Conservation (phyloP, 2,888 invertebrate species). For the Trichopoda pennipes region DNA sequence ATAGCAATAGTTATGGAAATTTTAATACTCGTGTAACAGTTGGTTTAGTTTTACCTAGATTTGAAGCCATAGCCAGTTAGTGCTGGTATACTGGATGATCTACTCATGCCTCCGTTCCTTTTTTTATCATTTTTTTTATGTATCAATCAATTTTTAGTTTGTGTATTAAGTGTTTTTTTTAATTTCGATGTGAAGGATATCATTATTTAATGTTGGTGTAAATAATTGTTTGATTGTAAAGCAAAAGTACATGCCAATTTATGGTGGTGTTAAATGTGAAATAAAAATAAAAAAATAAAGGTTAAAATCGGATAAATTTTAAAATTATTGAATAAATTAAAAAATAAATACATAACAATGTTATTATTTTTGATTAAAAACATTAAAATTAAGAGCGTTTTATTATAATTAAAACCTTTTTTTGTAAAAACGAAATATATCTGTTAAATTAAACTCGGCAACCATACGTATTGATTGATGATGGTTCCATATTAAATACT, state of each 20-base stretch:
- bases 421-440: no score
- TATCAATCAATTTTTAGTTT: slow-evolving; percentile 61
- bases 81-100: slow-evolving; percentile 95
- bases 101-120: slow-evolving; percentile 89
- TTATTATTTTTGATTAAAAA: no score
- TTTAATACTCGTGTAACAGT: neutral
- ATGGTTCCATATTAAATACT: no score
- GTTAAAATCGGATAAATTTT: slow-evolving; percentile 49
- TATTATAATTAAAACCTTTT: no score
- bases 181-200: slow-evolving; percentile 50
- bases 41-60: slow-evolving; percentile 78
- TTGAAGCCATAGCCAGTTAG: slow-evolving; percentile 82
- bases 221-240: slow-evolving; percentile 56
- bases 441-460: no score
- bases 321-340: neutral
- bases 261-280: slow-evolving; percentile 62
- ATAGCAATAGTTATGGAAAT: neutral
- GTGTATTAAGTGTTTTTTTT: slow-evolving; percentile 39
- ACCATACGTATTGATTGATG: no score
- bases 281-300: slow-evolving; percentile 60
- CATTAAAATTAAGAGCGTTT: no score
- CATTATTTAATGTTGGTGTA: slow-evolving; percentile 68
- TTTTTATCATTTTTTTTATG: slow-evolving; percentile 67
- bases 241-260: slow-evolving; percentile 67
- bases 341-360: no score